These are phyloP conservation scores for Zaprionus ghesquierei DNA, from an alignment of 1,140 invertebrate genomes.

Conservation along the genomic window DNA sequence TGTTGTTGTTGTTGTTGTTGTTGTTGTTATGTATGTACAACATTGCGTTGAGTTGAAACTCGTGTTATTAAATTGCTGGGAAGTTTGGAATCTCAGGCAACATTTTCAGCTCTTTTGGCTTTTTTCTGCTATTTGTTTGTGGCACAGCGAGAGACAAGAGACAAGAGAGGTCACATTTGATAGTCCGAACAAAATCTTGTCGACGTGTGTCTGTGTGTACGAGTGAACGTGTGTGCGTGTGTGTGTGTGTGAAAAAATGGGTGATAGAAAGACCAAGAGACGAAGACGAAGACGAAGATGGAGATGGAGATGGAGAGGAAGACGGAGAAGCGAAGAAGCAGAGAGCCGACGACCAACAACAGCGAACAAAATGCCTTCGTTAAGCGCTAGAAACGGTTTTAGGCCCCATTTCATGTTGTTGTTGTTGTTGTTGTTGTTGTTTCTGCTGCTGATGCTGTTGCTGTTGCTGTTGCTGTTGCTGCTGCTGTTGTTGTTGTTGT, in stretches of 20 bases:
- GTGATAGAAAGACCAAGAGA: slow-evolving; percentile 55
- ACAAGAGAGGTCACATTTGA: slow-evolving; percentile 76
- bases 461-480: slow-evolving; percentile 26
- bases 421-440: slow-evolving; percentile 23
- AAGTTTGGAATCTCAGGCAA: slow-evolving; percentile 55
- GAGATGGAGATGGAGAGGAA: neutral
- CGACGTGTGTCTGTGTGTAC: slow-evolving; percentile 47
- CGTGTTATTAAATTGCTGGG: slow-evolving; percentile 71
- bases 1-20: neutral
- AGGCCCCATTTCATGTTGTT: slow-evolving; percentile 48
- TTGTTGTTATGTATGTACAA: slow-evolving; percentile 26
- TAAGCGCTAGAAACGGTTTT: slow-evolving; percentile 70
- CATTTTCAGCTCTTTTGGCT: slow-evolving; percentile 41
- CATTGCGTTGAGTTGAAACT: slow-evolving; percentile 64
- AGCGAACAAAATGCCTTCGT: slow-evolving; percentile 77
- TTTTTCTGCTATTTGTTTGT: slow-evolving; percentile 49
- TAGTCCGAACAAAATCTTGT: slow-evolving; percentile 75
- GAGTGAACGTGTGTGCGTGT: slow-evolving; percentile 16
- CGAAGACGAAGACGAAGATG: slow-evolving; percentile 8
- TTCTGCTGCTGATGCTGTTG: slow-evolving; percentile 18
- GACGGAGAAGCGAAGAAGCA: neutral
- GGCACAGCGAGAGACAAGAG: slow-evolving; percentile 58
- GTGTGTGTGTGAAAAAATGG: slow-evolving; percentile 58
- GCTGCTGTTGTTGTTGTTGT: slow-evolving; percentile 32
- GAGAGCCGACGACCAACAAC: slow-evolving; percentile 40